Evolutionary conservation across 2,113 vertebrate species (phyloP).

Genomic region (Phyllostomus hastatus): DNA sequence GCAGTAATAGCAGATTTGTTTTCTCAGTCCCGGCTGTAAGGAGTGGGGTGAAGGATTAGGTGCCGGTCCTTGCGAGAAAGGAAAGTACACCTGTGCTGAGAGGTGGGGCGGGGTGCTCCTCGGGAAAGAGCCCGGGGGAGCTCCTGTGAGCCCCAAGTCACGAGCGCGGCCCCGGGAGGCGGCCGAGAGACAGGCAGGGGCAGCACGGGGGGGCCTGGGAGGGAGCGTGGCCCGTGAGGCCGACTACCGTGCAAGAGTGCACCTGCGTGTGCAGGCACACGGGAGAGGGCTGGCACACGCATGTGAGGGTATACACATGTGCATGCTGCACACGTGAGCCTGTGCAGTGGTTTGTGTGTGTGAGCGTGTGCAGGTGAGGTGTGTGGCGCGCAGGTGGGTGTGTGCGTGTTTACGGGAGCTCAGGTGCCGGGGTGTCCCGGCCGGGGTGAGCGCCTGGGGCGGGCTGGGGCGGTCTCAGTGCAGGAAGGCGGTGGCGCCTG

Average conservation of each 20-base stretch:
- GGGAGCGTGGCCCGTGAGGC: not conserved
- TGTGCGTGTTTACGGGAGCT: not conserved
- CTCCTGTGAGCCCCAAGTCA: not conserved
- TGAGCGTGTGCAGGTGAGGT: not conserved
- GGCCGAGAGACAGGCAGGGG: not conserved
- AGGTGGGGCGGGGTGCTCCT: rapidly evolving
- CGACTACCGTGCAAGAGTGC: rapidly evolving
- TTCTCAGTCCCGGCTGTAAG: not conserved
- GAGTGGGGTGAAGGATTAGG: not conserved
- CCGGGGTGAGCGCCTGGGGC: not conserved
- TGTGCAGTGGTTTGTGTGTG: too few species aligned
- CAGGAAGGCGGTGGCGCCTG: not conserved
- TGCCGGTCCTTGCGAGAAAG: not conserved
- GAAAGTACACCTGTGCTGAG: not conserved
- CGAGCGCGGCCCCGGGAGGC: not conserved
- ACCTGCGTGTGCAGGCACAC: not conserved
- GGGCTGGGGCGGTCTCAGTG: rapidly evolving
- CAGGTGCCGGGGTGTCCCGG: not conserved
- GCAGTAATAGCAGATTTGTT: not conserved
- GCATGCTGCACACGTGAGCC: too few species aligned
- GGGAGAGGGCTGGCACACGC: not conserved
- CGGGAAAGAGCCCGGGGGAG: not conserved
- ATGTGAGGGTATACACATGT: too few species aligned
- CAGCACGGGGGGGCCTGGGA: not conserved
- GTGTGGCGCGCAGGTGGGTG: rapidly evolving